These are phyloP conservation scores for Gymnoscelis rufifasciata DNA, from an alignment of 2,888 invertebrate genomes.

Conservation along the genomic window DNA sequence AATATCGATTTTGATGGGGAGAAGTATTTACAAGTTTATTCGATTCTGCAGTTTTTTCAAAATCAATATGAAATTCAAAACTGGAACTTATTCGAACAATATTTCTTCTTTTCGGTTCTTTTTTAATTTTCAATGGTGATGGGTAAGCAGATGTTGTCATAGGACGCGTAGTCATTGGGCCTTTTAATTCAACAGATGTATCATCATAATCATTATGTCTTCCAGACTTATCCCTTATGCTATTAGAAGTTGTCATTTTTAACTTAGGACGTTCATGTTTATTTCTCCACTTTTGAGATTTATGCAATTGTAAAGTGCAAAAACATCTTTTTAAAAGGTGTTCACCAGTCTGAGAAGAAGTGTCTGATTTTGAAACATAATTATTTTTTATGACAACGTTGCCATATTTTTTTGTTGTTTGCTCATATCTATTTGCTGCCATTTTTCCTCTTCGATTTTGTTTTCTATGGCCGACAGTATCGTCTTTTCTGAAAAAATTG, in stretches of 20 bases:
- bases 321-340: constrained; percentile 35
- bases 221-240: background rate
- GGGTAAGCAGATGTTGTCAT: too few relatives aligned
- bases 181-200: too few relatives aligned
- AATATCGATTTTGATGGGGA: too few relatives aligned
- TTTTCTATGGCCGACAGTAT: too few relatives aligned
- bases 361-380: background rate
- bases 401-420: too few relatives aligned
- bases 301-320: constrained; percentile 37
- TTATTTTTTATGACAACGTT: background rate
- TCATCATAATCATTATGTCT: background rate
- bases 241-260: constrained; percentile 21
- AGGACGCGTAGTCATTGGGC: too few relatives aligned
- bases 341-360: background rate
- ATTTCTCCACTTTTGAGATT: constrained; percentile 27
- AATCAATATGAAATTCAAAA: constrained; percentile 36
- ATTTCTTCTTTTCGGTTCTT: constrained; percentile 16
- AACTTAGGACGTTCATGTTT: constrained; percentile 10
- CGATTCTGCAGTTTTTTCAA: constrained; percentile 38
- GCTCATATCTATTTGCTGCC: background rate
- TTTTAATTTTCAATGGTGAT: too few relatives aligned
- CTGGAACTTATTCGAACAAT: constrained; percentile 34
- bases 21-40: too few relatives aligned
- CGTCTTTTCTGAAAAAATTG: background rate
- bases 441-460: background rate